These are phyloP conservation scores for Anabas testudineus DNA, from an alignment of 2,797 vertebrate genomes.

Conservation along the genomic window DNA sequence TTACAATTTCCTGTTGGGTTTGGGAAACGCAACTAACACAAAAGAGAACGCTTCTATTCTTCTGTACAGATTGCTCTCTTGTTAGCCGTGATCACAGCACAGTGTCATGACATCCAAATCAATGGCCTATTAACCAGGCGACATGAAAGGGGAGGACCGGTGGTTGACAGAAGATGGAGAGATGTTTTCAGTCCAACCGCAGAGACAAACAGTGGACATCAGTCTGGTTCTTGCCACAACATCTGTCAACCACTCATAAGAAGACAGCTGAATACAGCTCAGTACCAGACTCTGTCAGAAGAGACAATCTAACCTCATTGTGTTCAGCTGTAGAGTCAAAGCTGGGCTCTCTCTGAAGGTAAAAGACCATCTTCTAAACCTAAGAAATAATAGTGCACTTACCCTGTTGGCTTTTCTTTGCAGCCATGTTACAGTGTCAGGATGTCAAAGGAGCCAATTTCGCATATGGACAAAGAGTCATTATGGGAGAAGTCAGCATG, in stretches of 20 bases:
- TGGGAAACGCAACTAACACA: conserved; percentile 13
- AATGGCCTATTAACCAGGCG: conserved; percentile 68
- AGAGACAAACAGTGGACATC: conserved; percentile 48
- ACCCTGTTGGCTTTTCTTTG: conserved; percentile 18
- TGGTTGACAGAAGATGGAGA: conserved; percentile 40
- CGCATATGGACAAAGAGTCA: conserved; percentile 59
- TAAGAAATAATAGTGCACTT: conserved; percentile 43
- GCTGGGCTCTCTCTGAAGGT: not conserved
- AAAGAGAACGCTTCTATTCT: conserved; percentile 40
- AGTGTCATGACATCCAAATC: conserved; percentile 61
- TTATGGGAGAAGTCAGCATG: conserved; percentile 56
- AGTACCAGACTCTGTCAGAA: conserved; percentile 20
- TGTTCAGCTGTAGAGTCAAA: conserved; percentile 40
- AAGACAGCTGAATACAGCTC: not conserved
- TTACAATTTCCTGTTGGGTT: not conserved
- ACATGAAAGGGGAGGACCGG: conserved; percentile 59
- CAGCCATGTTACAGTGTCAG: conserved; percentile 31
- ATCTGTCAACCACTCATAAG: conserved; percentile 30
- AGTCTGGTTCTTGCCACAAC: conserved; percentile 27
- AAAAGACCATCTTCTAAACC: conserved; percentile 24
- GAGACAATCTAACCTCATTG: conserved; percentile 21
- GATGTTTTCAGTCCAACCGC: conserved; percentile 33
- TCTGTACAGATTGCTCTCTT: conserved; percentile 55
- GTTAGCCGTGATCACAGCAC: conserved; percentile 58
- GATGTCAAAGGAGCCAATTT: conserved; percentile 66